Evolutionary conservation across 2,888 invertebrate species (phyloP), one percentile per base, ranked within the genome.

Genomic region (Drepana falcataria): DNA sequence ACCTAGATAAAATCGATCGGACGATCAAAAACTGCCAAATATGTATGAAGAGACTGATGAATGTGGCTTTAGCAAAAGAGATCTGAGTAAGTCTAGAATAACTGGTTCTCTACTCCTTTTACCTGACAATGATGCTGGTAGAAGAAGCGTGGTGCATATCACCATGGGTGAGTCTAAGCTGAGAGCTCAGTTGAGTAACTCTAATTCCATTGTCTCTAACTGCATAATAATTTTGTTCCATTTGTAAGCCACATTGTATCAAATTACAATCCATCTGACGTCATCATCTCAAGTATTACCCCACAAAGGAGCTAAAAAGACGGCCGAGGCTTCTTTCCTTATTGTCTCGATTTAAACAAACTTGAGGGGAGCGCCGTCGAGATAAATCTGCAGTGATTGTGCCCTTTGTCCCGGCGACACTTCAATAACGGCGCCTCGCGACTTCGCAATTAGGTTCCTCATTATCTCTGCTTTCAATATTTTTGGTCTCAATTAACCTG

Each of bases 341-440:
- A 44, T 44, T 44, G 44, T 44, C 44, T 44, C 44, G 44, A 44
- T 44, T 44, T 44, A 44, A 44, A 9, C 44, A 44, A 44, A 44
- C 44, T 44, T 44, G 44, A 44, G 9, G 44, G 44, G 44, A 69
- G 21, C 2, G 49, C 35, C 4, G 60, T 68, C 33, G 54, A 47
- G 48, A 59, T 59, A 2, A 58, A 35, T 35, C 70, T 67, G 55
- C 73, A 71, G 54, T 67, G 57, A 49, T 65, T 63, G 53, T 48
- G 58, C 9, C 58, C 61, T 9, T 60, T 33, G 33, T 44, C 40
- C 47, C 63, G 59, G 44, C 53, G 55, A 40, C 51, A 48, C 2
- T 61, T 63, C 5, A 59, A 9, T 35, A 54, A 40, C 4, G 44
- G 34, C 48, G 49, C 51, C 4, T 54, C 35, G 9, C 51, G 33